A percentile compares a stretch with the other conserved stretches of the same genome.
Conservation (phyloP, 2,113 vertebrate genomes). For the Aspiorhynchus laticeps region DNA sequence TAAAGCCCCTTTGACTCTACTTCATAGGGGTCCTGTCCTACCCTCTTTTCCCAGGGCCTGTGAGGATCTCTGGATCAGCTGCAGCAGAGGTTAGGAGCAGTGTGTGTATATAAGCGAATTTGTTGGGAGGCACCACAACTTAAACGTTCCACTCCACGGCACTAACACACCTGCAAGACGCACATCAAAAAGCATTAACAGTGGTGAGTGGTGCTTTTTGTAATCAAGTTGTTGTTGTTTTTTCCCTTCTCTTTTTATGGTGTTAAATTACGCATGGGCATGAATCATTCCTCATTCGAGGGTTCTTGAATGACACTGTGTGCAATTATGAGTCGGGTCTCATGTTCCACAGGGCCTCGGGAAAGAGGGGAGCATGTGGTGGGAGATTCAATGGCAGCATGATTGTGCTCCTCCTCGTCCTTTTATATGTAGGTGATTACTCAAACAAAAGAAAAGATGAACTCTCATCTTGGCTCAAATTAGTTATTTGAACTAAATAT, state of each 20-base stretch:
- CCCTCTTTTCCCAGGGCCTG: constrained; percentile 5
- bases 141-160: not conserved
- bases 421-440: not conserved
- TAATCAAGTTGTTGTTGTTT: not conserved
- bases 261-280: constrained; percentile 4
- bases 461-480: not conserved
- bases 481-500: not conserved
- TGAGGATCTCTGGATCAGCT: not conserved
- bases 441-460: not conserved
- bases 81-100: not conserved
- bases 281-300: constrained; percentile 38
- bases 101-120: not conserved
- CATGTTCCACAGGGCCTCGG: constrained; percentile 5
- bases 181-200: not conserved
- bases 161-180: not conserved
- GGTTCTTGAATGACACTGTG: constrained; percentile 23
- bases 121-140: not conserved
- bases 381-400: constrained; percentile 13
- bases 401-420: not conserved
- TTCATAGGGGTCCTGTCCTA: constrained; percentile 2
- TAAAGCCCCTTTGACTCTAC: constrained; percentile 4
- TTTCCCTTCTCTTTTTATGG: not conserved
- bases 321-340: constrained; percentile 42
- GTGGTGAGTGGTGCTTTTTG: not conserved
- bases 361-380: not conserved